Base-by-base conservation (phyloP, 2,888 invertebrate genomes). In the Drosophila paranaensis region DNA sequence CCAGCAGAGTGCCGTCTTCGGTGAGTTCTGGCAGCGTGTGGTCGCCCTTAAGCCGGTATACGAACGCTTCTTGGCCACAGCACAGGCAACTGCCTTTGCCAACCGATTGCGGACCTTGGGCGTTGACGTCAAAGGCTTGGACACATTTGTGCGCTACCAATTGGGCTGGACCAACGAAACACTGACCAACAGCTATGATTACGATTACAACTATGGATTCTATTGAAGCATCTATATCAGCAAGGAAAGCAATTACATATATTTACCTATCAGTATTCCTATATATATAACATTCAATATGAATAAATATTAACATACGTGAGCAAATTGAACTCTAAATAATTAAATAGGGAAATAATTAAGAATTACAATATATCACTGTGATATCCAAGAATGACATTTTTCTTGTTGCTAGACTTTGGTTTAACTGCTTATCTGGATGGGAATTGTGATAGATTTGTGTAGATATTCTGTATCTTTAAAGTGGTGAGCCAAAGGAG, bases 1-100 rank as follows among this genome's bases (percentile, higher is more conserved):
- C 16, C 69, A 75, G n/a, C 79, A 87, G 14, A 89, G 79, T 64
- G 77, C 86, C 6, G 65, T 77, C 13, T 81, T 92, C 33, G 79
- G 74, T 6, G 86, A 92, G 27, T 82, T 90, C 37, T 89, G 89
- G 83, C 70, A 63, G 5, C 88, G 82, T 27, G n/a, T 92, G 40
- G 66, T 75, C 16, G 81, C 79, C 5, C 68, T 92, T 16, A 74
- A 67, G 16, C 78, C 91, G 0, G 84, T 76, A 42, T 92, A 91
- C 53, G 92, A 92, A 16, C 84, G 90, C 43, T 60, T 91, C 6
- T 1, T 61, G 33, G 65, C 60, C 60, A 51, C 74, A 9, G 43
- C 83, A 0, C 67, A 54, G 16, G 66, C 58, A n/a, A 58, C 54
- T 1, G 14, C 42, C 27, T 42, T 89, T 42, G 46, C 6, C 2